A percentile compares a stretch with the other conserved stretches of the same genome.
Conservation (phyloP, 2,113 vertebrate species). For the Zosterops hypoxanthus region DNA sequence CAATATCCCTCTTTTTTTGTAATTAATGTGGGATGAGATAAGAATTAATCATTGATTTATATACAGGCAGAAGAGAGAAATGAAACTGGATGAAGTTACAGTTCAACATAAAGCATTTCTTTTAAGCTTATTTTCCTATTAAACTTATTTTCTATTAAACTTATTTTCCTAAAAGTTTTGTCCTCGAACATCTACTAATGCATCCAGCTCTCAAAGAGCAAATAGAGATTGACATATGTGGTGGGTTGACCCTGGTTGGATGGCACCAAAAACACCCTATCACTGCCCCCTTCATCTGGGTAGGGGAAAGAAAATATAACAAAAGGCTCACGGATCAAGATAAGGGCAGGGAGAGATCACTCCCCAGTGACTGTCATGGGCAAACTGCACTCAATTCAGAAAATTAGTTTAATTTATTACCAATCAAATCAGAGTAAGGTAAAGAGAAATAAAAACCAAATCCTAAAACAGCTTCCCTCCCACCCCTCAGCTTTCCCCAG, state of each 20-base stretch:
- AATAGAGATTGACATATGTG: background rate
- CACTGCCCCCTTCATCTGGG: background rate
- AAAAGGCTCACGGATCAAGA: background rate
- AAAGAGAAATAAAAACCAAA: background rate
- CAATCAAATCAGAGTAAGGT: background rate
- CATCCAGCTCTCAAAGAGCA: background rate
- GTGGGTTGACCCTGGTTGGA: background rate
- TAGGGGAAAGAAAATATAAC: background rate
- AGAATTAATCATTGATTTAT: background rate
- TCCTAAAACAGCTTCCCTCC: background rate
- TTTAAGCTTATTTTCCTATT: background rate
- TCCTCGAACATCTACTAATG: background rate
- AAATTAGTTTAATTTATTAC: background rate
- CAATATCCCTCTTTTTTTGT: background rate
- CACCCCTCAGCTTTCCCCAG: background rate
- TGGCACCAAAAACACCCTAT: background rate
- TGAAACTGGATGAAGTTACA: background rate
- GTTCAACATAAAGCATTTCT: background rate
- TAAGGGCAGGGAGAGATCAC: background rate
- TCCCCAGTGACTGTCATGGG: background rate
- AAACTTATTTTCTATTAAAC: too few relatives aligned
- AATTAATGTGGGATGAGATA: background rate
- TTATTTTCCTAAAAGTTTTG: background rate
- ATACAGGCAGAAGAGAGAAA: background rate
- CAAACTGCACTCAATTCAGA: background rate